Evolutionary conservation across 1,140 invertebrate species (phyloP).

Genomic region (Asbolus verrucosus): DNA sequence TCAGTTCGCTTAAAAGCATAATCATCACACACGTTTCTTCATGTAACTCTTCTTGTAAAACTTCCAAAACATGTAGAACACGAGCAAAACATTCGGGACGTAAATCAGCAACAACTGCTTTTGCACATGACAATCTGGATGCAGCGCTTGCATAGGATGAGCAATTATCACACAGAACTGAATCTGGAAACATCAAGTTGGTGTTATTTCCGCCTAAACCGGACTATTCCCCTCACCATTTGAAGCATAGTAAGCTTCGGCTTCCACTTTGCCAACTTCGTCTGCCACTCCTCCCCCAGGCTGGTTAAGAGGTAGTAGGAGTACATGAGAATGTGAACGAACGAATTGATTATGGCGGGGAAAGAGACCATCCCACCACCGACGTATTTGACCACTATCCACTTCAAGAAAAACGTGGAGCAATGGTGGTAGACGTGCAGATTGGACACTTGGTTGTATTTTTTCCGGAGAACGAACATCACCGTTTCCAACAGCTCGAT

Average conservation of each 20-base stretch:
- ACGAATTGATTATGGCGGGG: constrained; percentile 56
- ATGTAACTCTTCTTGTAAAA: constrained; percentile 74
- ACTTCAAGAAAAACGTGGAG: constrained; percentile 74
- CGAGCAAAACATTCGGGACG: constrained; percentile 72
- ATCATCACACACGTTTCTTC: no score
- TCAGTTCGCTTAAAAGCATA: no score
- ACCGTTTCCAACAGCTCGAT: constrained; percentile 68
- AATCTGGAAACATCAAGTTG: no score
- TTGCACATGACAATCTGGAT: constrained; percentile 70
- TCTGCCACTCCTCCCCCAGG: constrained; percentile 58
- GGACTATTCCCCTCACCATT: no score
- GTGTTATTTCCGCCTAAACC: no score
- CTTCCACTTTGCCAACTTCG: constrained; percentile 61
- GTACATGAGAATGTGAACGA: constrained; percentile 64
- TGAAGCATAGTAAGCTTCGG: constrained; percentile 65
- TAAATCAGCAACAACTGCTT: constrained; percentile 68
- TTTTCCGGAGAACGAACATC: constrained; percentile 80
- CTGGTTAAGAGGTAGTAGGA: constrained; percentile 61
- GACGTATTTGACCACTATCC: constrained; percentile 76
- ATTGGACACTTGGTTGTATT: constrained; percentile 77
- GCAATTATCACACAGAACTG: constrained; percentile 75
- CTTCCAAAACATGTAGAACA: constrained; percentile 79
- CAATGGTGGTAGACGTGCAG: constrained; percentile 81
- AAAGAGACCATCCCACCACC: constrained; percentile 68
- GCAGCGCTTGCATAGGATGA: constrained; percentile 68